These are phyloP conservation scores for Girardinus metallicus DNA, from an alignment of 2,797 vertebrate genomes.

Conservation along the genomic window DNA sequence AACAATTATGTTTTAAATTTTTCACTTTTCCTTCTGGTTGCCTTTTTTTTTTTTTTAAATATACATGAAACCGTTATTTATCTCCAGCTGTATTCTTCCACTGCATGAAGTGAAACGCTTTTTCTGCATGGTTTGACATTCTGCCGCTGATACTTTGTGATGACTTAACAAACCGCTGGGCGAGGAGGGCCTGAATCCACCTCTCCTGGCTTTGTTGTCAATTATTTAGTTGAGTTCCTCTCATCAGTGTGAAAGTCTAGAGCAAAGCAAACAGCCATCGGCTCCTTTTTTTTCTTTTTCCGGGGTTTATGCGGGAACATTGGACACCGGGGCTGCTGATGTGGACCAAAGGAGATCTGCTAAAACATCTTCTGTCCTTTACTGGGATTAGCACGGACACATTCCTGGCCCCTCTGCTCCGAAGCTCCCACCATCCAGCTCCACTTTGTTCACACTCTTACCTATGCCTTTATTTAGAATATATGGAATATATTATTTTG, in stretches of 20 bases:
- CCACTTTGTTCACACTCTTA: background rate
- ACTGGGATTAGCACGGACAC: slow-evolving; percentile 72
- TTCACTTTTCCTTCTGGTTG: background rate
- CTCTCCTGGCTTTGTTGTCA: slow-evolving; percentile 74
- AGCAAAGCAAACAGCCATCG: slow-evolving; percentile 78
- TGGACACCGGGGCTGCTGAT: slow-evolving; percentile 60
- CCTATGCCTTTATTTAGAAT: background rate
- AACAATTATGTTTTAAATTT: background rate
- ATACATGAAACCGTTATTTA: slow-evolving; percentile 1
- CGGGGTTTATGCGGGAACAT: slow-evolving; percentile 68
- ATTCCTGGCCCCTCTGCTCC: slow-evolving; percentile 68
- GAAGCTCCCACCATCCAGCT: slow-evolving; percentile 33
- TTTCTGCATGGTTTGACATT: slow-evolving; percentile 65
- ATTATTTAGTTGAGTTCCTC: slow-evolving; percentile 82
- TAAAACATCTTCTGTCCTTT: slow-evolving; percentile 81
- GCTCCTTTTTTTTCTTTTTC: slow-evolving; percentile 75
- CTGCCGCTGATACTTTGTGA: slow-evolving; percentile 74
- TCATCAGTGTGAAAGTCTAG: slow-evolving; percentile 77
- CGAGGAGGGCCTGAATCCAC: slow-evolving; percentile 71
- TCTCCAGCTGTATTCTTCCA: slow-evolving; percentile 12
- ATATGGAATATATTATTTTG: background rate
- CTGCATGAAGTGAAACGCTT: slow-evolving; percentile 21
- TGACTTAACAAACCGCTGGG: slow-evolving; percentile 75
- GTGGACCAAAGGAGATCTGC: slow-evolving; percentile 79
- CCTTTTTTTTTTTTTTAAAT: too few species aligned